A percentile compares a stretch with the other conserved stretches of the same genome.
Evolutionary conservation across 1,140 invertebrate species (phyloP).

Genomic region (Microplitis mediator): DNA sequence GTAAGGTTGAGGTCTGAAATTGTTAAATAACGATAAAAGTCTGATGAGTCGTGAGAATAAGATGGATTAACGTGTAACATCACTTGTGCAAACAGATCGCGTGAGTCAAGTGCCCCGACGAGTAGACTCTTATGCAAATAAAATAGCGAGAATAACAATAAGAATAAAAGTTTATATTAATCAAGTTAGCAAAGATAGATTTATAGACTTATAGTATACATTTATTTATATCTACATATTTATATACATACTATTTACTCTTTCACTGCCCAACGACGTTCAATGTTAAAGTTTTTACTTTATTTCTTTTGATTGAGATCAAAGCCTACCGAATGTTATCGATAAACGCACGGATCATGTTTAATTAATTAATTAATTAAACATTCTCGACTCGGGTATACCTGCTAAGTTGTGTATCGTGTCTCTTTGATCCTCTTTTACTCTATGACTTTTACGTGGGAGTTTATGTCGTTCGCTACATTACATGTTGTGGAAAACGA

Average conservation of each 20-base stretch:
- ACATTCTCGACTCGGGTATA: too few species aligned
- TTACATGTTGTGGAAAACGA: constrained; percentile 3
- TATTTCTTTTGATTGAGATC: too few species aligned
- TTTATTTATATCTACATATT: too few species aligned
- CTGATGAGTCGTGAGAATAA: background rate
- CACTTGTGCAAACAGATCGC: constrained; percentile 19
- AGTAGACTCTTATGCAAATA: background rate
- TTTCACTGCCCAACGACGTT: too few species aligned
- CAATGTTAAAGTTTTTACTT: too few species aligned
- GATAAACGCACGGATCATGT: too few species aligned
- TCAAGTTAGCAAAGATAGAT: background rate
- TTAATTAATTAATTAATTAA: too few species aligned
- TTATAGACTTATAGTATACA: too few species aligned
- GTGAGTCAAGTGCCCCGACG: constrained; percentile 3
- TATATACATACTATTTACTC: too few species aligned
- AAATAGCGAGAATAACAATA: constrained; percentile 3
- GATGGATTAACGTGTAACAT: constrained; percentile 1
- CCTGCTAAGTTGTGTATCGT: too few species aligned
- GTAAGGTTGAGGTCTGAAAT: background rate
- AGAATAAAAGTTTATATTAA: background rate
- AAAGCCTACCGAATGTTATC: too few species aligned
- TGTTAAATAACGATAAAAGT: constrained; percentile 3
- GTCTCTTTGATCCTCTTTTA: background rate
- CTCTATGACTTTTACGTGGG: background rate
- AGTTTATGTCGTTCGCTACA: background rate